Evolutionary conservation across 37 sponge, comb jelly and placozoan genomes (phyloP), one percentile per base, ranked within the genome.

Genomic region (Ianthella basta): DNA sequence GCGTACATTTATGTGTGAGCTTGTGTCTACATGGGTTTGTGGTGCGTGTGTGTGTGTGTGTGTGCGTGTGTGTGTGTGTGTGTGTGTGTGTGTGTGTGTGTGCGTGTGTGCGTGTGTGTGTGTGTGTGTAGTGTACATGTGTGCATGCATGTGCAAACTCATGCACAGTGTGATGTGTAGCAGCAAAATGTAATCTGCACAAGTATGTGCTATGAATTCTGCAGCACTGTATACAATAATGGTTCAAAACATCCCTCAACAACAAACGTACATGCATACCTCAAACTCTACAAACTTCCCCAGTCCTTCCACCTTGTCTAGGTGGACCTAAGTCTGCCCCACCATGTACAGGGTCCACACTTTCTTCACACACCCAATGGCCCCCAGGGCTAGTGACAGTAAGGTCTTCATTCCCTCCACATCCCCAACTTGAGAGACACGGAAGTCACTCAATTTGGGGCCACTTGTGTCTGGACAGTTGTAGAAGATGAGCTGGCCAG

Each of bases 261-360:
- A n/a, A n/a, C n/a, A n/a, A n/a, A n/a, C n/a, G 19, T 69, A 20
- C 19, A n/a, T 16, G 41, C 82, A 40, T 56, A 91, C 94, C 85
- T 94, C 94, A 34, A 94, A 83, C 67, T 94, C 94, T 36, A 94
- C 23, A 59, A 88, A 94, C 83, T 91, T 41, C 21, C 94, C 94
- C 0, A 94, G 84, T 0, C 84, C 81, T 21, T 94, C 87, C 4
- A 94, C 94, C 8, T 30, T 41, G 68, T 94, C 94, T 37, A 94
- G 61, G 72, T 94, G 94, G 18, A 94, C 59, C 53, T 92, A 69
- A 4, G 94, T 94, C 80, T 94, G 94, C 14, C 92, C 94, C 5
- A 94, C 88, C 59, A 91, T 54, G 33, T 86, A 91, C 41, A 94
- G 72, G 60, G 82, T 66, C 24, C 94, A 30, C 4, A 34, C 79